Conservation (phyloP, 2,888 invertebrate genomes). For the Chrysolina oricalcia region DNA sequence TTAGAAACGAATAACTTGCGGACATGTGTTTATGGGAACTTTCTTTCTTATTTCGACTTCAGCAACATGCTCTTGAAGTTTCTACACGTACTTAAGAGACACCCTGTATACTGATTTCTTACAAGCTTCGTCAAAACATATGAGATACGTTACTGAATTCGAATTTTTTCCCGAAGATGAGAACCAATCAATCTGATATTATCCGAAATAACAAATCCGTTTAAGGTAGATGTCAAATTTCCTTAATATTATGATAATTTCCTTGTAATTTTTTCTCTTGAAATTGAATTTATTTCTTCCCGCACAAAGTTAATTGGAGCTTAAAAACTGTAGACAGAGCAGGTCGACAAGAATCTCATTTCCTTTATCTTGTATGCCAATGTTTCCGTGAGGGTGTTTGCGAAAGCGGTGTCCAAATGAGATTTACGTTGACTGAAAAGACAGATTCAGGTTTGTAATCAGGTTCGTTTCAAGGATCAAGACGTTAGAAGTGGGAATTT, state of each 20-base stretch:
- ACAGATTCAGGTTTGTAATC: constrained; percentile 18
- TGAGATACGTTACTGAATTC: neutral
- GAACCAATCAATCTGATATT: constrained; percentile 4
- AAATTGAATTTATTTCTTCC: constrained; percentile 16
- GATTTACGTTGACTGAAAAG: constrained; percentile 13
- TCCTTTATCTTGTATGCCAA: constrained; percentile 12
- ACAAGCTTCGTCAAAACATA: neutral
- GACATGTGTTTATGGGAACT: too few relatives aligned
- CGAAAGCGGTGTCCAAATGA: constrained; percentile 6
- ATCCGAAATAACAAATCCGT: neutral
- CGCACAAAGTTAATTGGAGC: constrained; percentile 17
- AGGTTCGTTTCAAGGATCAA: neutral
- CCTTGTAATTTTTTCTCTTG: constrained; percentile 3
- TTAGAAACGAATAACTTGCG: too few relatives aligned
- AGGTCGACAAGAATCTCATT: constrained; percentile 9
- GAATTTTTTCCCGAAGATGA: neutral
- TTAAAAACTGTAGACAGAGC: constrained; percentile 6
- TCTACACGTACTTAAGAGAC: too few relatives aligned
- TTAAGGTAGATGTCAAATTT: neutral
- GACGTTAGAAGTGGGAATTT: neutral
- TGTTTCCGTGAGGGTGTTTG: constrained; percentile 11
- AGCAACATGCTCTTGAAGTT: too few relatives aligned
- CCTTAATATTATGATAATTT: constrained; percentile 11
- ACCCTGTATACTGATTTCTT: too few relatives aligned
- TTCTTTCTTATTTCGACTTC: too few relatives aligned